A percentile compares a stretch with the other conserved stretches of the same genome.
These are phyloP conservation scores for Spisula subtruncata DNA, from an alignment of 2,888 invertebrate genomes.

Conservation along the genomic window DNA sequence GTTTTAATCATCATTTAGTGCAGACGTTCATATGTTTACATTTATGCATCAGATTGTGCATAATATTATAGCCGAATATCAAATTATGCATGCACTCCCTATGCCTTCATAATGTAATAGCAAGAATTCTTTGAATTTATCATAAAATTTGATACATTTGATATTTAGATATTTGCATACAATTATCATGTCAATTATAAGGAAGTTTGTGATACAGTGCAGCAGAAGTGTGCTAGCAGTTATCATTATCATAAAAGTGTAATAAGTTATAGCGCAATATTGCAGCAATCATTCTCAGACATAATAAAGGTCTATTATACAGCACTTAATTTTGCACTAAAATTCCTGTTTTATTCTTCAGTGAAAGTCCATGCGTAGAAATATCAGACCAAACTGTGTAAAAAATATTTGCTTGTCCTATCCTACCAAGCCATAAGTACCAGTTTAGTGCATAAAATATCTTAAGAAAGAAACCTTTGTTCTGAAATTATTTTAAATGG, in stretches of 20 bases:
- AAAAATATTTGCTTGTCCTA: too few relatives aligned
- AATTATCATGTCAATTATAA: background rate
- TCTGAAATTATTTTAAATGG: too few relatives aligned
- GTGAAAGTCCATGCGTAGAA: background rate
- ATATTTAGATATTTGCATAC: background rate
- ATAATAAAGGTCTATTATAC: background rate
- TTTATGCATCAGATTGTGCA: constrained; percentile 1
- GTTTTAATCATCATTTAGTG: background rate
- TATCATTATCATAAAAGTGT: background rate
- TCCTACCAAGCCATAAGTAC: too few relatives aligned
- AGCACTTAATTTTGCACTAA: background rate
- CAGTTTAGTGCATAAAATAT: too few relatives aligned
- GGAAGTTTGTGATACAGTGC: background rate
- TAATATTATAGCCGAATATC: too few relatives aligned
- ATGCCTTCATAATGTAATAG: background rate
- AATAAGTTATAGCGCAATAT: background rate
- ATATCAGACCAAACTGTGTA: background rate
- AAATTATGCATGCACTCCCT: constrained; percentile 4
- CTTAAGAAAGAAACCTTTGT: too few relatives aligned
- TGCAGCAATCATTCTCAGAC: background rate
- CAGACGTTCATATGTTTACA: background rate
- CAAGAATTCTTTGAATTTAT: constrained; percentile 8
- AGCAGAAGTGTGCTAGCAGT: background rate
- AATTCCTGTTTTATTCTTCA: background rate
- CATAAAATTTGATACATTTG: background rate